phyloP scores from a whole-genome alignment of 1,140 invertebrate genomes.

The Cylas formicarius region DNA sequence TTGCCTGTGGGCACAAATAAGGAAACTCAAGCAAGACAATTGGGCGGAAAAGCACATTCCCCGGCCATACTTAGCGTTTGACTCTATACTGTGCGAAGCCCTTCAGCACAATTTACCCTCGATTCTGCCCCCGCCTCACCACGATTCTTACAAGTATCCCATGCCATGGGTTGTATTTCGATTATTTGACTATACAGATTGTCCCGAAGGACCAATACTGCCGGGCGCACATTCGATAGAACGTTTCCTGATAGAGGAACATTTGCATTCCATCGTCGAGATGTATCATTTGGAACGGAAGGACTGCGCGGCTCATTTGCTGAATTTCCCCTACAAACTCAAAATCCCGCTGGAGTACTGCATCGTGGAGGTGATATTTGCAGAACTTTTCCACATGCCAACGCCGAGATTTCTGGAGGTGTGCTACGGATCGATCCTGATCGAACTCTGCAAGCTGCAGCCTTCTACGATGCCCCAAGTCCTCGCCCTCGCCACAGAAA shows the following conservation, averaged over 20 bases:
- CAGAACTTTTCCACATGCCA: constrained; percentile 90
- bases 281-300: constrained; percentile 85
- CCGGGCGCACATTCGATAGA: constrained; percentile 97
- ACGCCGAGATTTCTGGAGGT: constrained; percentile 83
- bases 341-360: constrained; percentile 97
- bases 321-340: constrained; percentile 86
- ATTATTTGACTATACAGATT: constrained; percentile 99
- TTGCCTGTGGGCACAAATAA: constrained; percentile 93
- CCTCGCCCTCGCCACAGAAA: constrained; percentile 94
- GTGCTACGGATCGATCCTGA: constrained; percentile 90
- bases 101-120: constrained; percentile 90
- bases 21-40: constrained; percentile 86
- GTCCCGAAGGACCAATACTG: constrained; percentile 83
- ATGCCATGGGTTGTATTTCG: constrained; percentile 83
- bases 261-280: constrained; percentile 88
- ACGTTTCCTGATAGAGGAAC: constrained; percentile 95
- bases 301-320: constrained; percentile 86
- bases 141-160: constrained; percentile 81
- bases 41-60: constrained; percentile 97
- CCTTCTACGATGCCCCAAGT: constrained; percentile 96
- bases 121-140: constrained; percentile 84
- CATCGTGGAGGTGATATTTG: constrained; percentile 95
- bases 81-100: constrained; percentile 89
- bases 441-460: constrained; percentile 95
- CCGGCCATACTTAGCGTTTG: constrained; percentile 92